Evolutionary conservation across 2,888 invertebrate genomes (phyloP), one percentile per base, ranked within the genome.

Genomic region (Orthosia gothica): DNA sequence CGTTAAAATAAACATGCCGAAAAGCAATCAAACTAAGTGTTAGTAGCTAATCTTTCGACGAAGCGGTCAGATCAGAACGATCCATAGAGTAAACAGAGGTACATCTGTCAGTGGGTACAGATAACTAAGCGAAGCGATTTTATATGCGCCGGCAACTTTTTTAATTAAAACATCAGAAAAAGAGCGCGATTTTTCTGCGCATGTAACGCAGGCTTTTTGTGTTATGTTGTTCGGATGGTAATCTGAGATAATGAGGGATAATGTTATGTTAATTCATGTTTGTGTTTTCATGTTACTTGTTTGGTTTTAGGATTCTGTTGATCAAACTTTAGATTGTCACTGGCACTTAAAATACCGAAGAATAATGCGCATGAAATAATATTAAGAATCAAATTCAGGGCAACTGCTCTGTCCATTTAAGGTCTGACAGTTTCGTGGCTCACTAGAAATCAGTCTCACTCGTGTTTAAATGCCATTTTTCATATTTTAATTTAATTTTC

Each of bases 1-100:
- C 58, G 71, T 74, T 76, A 45, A 76, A 79, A 84, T 85, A 86
- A 85, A 85, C 79, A 76, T 58, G 62, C 68, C 63, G 72, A 76
- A 81, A 86, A 72, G 72, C 83, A 87, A 87, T 87, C 85, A 83
- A 86, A 82, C 75, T 79, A 83, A 87, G 86, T 86, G 87, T 81
- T 79, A 65, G 67, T 76, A 84, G 72, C 76, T 86, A 83, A 87
- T 87, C 88, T 86, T 82, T 87, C 87, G 86, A 79, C 86, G 72
- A 32, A 32, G 66, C 70, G 76, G 74, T 76, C 81, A 75, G 81
- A 86, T 87, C 70, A 68, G 68, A 74, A 69, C 72, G 78, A 76
- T 76, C 52, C 58, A 73, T 68, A 61, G 40, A 79, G 77, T 86
- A 86, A 83, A 86, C 87, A 87, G 64, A 55, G 76, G 68, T 81